Percentiles rank a stretch among this genome's conserved stretches.
Conservation (phyloP, 2,888 invertebrate genomes). For the Leucophenga montana region DNA sequence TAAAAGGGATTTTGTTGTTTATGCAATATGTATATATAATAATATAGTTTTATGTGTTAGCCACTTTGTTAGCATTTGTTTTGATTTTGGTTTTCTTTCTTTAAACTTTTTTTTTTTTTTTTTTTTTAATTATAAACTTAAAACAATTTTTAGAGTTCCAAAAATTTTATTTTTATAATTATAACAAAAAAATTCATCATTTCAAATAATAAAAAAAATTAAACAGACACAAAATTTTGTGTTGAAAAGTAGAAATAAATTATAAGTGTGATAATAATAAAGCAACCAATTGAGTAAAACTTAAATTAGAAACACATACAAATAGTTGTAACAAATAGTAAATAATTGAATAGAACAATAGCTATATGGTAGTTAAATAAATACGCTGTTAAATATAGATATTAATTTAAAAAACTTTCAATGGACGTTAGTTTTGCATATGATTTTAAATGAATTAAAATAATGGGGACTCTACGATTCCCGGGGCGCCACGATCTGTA, state of each 20-base stretch:
- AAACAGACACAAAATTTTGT: constrained; percentile 24
- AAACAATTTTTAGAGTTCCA: not conserved
- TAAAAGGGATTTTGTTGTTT: constrained; percentile 28
- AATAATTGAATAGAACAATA: constrained; percentile 13
- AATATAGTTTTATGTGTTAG: constrained; percentile 4
- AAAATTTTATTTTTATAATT: not conserved
- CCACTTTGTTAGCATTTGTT: not conserved
- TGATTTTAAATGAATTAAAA: not conserved
- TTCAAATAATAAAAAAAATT: constrained; percentile 29
- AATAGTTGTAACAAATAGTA: constrained; percentile 22
- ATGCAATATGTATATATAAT: not conserved
- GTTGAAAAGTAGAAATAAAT: constrained; percentile 25
- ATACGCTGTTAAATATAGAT: constrained; percentile 15
- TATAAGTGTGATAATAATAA: constrained; percentile 35
- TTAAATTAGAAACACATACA: constrained; percentile 27
- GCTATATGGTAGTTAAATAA: constrained; percentile 5
- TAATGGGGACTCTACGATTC: no score
- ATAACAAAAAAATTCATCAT: constrained; percentile 6
- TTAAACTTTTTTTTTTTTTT: not conserved
- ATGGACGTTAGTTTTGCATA: not conserved
- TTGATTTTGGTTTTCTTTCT: constrained; percentile 2
- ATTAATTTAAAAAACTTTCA: not conserved
- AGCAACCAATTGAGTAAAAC: constrained; percentile 31
- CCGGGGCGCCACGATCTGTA: no score
- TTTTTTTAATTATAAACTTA: not conserved